Conservation (phyloP, 2,888 invertebrate species). For the Cantharis nigra region DNA sequence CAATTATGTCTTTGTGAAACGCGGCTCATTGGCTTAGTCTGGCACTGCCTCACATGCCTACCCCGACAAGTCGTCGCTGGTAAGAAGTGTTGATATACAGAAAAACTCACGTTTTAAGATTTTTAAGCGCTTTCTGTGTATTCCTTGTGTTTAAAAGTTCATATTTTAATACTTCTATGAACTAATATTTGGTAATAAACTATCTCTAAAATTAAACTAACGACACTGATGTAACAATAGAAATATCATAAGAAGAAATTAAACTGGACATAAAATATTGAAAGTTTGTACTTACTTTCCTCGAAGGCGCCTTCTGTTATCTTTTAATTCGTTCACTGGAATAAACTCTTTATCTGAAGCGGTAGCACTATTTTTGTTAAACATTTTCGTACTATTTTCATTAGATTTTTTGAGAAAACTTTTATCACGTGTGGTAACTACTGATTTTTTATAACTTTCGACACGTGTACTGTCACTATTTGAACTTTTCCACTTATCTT, state of each 20-base stretch:
- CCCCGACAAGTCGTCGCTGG: too few relatives aligned
- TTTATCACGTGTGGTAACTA: background rate
- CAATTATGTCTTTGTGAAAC: too few relatives aligned
- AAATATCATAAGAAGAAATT: too few relatives aligned
- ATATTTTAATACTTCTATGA: too few relatives aligned
- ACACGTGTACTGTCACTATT: background rate
- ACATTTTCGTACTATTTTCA: background rate
- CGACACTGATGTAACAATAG: too few relatives aligned
- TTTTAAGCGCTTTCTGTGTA: too few relatives aligned
- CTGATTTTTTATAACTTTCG: background rate
- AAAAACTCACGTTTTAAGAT: background rate
- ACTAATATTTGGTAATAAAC: too few relatives aligned
- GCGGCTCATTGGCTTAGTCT: too few relatives aligned
- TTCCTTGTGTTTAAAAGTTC: too few relatives aligned
- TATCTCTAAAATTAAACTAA: too few relatives aligned
- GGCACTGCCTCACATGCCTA: too few relatives aligned
- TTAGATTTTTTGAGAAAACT: background rate
- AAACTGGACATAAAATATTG: background rate
- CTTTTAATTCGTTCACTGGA: background rate
- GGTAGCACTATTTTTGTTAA: background rate
- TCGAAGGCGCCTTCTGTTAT: background rate
- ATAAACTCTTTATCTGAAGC: background rate
- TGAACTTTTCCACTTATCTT: conserved; percentile 3
- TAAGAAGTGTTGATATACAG: background rate
- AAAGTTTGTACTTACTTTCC: background rate